Evolutionary conservation across 2,797 vertebrate genomes (phyloP).

Genomic region (Neoniphon sammara): DNA sequence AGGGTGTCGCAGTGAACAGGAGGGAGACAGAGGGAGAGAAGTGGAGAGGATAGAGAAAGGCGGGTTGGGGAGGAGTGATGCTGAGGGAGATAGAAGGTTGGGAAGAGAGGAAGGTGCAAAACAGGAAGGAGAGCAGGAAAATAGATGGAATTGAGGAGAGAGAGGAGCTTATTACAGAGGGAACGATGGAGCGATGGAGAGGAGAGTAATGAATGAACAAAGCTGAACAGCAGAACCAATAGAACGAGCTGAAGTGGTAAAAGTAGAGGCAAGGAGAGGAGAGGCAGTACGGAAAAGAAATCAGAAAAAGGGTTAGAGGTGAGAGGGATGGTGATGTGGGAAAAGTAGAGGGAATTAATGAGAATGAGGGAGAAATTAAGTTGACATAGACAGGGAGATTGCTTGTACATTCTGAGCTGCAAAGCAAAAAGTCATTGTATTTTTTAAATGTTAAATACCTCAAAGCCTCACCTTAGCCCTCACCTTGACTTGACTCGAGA

Average conservation of each 20-base stretch:
- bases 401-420: constrained; percentile 14
- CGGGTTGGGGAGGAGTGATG: constrained; percentile 7
- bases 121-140: constrained; percentile 4
- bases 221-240: constrained; percentile 33
- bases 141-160: constrained; percentile 37
- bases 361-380: background rate
- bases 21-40: background rate
- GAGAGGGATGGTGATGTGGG: background rate
- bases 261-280: constrained; percentile 37
- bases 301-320: constrained; percentile 34
- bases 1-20: constrained; percentile 41
- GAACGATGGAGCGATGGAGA: constrained; percentile 36
- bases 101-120: constrained; percentile 1
- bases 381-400: background rate
- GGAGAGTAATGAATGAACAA: constrained; percentile 31
- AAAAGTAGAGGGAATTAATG: constrained; percentile 29
- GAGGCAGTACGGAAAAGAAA: constrained; percentile 20
- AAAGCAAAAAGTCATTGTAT: constrained; percentile 3
- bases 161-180: constrained; percentile 24
- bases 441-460: constrained; percentile 19
- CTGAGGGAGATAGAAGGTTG: constrained; percentile 29
- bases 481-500: background rate
- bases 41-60: constrained; percentile 1
- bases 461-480: background rate
- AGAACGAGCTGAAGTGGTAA: constrained; percentile 37